phyloP scores from a whole-genome alignment of 2,888 invertebrate genomes.

The Eremobia ochroleuca region DNA sequence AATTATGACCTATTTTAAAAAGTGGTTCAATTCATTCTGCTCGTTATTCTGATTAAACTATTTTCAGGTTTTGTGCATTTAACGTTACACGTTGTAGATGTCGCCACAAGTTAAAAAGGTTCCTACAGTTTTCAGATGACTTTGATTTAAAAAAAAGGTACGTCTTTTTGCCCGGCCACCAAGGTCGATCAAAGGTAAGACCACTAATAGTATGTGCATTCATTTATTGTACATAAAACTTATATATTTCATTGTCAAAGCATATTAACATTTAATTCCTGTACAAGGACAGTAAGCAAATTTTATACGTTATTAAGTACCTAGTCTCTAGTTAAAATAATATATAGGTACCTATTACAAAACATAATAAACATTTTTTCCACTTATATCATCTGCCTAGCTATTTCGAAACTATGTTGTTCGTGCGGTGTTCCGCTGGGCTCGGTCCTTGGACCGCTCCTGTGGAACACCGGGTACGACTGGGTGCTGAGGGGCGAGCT shows the following conservation, averaged over 20 bases:
- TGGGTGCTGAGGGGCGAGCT: too few species aligned
- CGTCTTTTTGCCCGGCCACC: neutral
- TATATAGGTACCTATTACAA: neutral
- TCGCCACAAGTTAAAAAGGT: neutral
- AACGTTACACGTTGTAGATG: too few species aligned
- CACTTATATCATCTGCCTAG: neutral
- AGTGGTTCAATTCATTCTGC: too few species aligned
- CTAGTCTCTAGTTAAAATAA: neutral
- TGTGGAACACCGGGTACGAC: too few species aligned
- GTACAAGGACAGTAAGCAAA: constrained; percentile 31
- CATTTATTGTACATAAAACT: constrained; percentile 17
- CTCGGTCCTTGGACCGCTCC: too few species aligned
- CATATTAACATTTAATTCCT: constrained; percentile 26
- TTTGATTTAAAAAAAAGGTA: neutral
- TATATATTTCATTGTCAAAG: constrained; percentile 44
- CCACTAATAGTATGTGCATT: constrained; percentile 36
- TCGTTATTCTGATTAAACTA: too few species aligned
- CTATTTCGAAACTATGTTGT: neutral
- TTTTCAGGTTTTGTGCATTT: too few species aligned
- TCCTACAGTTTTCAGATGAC: neutral
- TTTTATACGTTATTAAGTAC: neutral
- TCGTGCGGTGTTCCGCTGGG: too few species aligned
- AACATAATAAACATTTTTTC: neutral
- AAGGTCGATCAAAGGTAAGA: constrained; percentile 16
- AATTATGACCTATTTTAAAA: too few species aligned